Evolutionary conservation across 2,888 invertebrate species (phyloP), one percentile per base, ranked within the genome.

Genomic region (Sialis fuliginosa): DNA sequence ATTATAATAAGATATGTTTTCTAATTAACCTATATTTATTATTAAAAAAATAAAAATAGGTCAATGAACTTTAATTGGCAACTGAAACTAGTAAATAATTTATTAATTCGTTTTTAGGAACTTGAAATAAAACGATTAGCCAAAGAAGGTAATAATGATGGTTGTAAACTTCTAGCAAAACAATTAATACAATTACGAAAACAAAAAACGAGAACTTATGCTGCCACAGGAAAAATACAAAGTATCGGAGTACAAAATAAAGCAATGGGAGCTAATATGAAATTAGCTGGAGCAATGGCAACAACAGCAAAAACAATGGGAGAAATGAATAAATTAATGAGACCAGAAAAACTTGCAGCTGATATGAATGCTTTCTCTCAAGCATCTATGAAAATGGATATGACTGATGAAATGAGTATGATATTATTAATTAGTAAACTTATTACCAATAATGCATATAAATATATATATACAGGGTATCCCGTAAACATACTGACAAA

Each of bases 321-420:
- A 6, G 74, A 75, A 54, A 89, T 92, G 77, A 92, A 93, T 62
- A 82, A 81, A 58, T 68, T 85, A 1, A 78, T 91, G 78, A 85
- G 86, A 54, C 89, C 91, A 1, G 81, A 85, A 61, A 79, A 87
- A 56, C 75, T 92, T 8, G 81, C 84, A 2, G 80, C 79, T 53
- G 84, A 81, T 51, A 78, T 92, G 71, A 77, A 82, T 56, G 82
- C 85, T 7, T 95, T 95, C 66, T 78, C 80, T 57, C 78, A 78
- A 58, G 88, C 87, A 34, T 80, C 80, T 55, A 82, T 81, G 62
- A 88, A 84, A 61, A 88, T 93, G 87, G 89, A 85, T 55, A 91
- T 95, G 89, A 86, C 89, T 0, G 92, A 93, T 67, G 93, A 95
- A 70, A 86, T 92, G 82, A 86, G 87, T 88, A 70, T 70, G 78